A percentile compares a stretch with the other conserved stretches of the same genome.
Evolutionary conservation across 2,113 vertebrate genomes (phyloP).

Genomic region (Tyto alba): DNA sequence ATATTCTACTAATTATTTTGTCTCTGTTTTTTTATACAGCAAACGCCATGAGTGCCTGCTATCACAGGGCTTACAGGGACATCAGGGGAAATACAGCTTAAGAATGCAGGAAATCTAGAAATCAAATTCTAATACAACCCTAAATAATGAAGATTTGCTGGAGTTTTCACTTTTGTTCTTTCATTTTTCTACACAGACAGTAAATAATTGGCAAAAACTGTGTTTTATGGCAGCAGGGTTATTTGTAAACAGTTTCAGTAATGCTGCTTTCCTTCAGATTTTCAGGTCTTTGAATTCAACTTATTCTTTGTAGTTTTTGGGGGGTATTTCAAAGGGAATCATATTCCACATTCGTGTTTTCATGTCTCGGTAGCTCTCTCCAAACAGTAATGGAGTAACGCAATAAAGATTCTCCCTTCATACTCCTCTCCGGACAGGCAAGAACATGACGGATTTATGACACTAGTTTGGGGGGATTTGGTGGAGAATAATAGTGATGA

Average conservation of each 20-base stretch:
- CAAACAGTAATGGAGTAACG: neutral
- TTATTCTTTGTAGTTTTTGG: conserved; percentile 11
- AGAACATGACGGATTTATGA: neutral
- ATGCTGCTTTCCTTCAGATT: neutral
- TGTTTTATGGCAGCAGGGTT: neutral
- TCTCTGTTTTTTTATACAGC: neutral
- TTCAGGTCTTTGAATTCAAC: neutral
- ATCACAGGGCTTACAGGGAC: neutral
- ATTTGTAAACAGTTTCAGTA: neutral
- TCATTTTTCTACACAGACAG: neutral
- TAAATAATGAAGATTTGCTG: neutral
- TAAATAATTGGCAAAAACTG: neutral
- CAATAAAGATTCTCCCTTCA: neutral
- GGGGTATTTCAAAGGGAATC: conserved; percentile 34
- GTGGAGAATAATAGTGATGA: neutral
- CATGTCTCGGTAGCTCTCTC: conserved; percentile 27
- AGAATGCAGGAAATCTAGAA: neutral
- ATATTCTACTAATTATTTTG: neutral
- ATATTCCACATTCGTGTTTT: neutral
- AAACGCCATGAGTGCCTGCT: neutral
- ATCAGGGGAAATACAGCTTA: neutral
- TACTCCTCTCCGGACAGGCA: neutral
- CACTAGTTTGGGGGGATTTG: neutral
- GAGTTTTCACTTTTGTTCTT: neutral
- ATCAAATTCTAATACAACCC: neutral